Evolutionary conservation across 2,888 invertebrate species (phyloP).

Genomic region (Thymelicus acteon): DNA sequence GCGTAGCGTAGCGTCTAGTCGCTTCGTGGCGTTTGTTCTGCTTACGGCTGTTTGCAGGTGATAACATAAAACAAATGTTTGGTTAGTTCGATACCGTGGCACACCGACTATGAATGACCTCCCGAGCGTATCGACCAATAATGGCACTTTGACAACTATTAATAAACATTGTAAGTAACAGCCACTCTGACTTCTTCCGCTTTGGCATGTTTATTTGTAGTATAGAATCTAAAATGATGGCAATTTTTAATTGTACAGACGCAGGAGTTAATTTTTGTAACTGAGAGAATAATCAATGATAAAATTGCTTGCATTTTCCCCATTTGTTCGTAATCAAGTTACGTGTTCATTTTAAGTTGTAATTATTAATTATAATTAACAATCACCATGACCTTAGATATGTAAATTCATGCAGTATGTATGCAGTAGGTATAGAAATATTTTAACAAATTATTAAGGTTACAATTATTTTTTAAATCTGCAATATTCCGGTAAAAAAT

Average conservation of each 20-base stretch:
- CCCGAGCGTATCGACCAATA: slow-evolving; percentile 55
- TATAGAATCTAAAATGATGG: not conserved
- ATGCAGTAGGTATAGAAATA: too few relatives aligned
- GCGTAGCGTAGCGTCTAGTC: slow-evolving; percentile 59
- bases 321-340: too few relatives aligned
- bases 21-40: slow-evolving; percentile 75
- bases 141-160: slow-evolving; percentile 60
- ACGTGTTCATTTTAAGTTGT: too few relatives aligned
- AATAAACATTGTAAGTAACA: slow-evolving; percentile 70
- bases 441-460: too few relatives aligned
- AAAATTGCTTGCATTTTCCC: too few relatives aligned
- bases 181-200: slow-evolving; percentile 28
- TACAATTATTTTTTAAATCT: too few relatives aligned
- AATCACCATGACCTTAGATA: too few relatives aligned
- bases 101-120: slow-evolving; percentile 60
- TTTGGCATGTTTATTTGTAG: slow-evolving; percentile 19
- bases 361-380: too few relatives aligned
- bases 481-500: too few relatives aligned
- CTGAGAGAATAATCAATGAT: too few relatives aligned
- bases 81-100: slow-evolving; percentile 82
- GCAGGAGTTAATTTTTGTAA: too few relatives aligned
- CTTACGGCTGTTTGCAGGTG: slow-evolving; percentile 81
- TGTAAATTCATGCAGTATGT: too few relatives aligned
- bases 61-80: slow-evolving; percentile 84
- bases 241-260: not conserved